Base-by-base conservation (phyloP, 2,888 invertebrate species). In the Ophion obscuratus region DNA sequence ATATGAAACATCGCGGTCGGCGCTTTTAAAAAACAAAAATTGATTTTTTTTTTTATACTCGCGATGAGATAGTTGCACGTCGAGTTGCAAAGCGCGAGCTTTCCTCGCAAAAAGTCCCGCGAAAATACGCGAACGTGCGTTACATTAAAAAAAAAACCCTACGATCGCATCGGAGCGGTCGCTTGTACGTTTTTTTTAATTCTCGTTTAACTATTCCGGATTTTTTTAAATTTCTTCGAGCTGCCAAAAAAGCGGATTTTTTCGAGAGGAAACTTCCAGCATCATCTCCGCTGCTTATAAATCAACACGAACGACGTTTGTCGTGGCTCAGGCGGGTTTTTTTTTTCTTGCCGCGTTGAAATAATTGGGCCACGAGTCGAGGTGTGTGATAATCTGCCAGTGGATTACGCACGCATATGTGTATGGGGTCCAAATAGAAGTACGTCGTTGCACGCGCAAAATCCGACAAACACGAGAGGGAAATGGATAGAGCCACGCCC, bases 401-500 rank as follows among this genome's bases (percentile, higher is more conserved):
- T 20, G 57, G 20, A 61, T 74, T 44, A 70, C 14, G 53, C 47
- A 59, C 9, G n/a, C 53, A 36, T 53, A 66, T 20, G 64, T 76
- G 64, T 66, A 53, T n/a, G 44, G 24, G 53, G 74, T 40, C 59
- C 20, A 67, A 57, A 59, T 59, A 61, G 44, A 61, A 57, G 57
- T 57, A 59, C 57, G 62, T 71, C 36, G 74, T 74, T 85, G 44
- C 36, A 47, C 10, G 77, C 62, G 68, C 68, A 67, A 77, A 86
- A 86, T 74, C 77, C 77, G 74, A 68, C 77, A 74, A 77, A 83
- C 83, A 74, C 73, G 57, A 62, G 68, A 78, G 76, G 81, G 68
- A 73, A 73, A 77, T 71, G 77, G 80, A 85, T 59, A 79, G 70
- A 68, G 81, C 80, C 83, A 81, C 86, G 81, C 81, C 86, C 86